Evolutionary conservation across 1,140 invertebrate genomes (phyloP).

Genomic region (Medauroidea extradentata): DNA sequence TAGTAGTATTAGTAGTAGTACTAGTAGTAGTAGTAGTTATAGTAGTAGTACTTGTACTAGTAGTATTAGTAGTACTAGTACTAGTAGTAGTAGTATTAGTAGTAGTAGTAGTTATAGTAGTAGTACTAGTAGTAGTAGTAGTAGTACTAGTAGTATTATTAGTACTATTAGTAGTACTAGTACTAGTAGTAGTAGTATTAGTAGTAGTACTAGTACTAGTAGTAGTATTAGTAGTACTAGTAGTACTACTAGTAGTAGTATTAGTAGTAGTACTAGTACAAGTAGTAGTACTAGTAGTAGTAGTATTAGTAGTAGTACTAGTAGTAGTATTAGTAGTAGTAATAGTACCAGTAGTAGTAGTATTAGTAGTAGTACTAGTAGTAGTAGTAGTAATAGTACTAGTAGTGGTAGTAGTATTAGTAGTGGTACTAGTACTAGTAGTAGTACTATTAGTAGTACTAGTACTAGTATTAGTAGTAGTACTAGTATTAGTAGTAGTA

Average conservation of each 20-base stretch:
- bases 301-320: too few relatives aligned
- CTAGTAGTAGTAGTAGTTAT: neutral
- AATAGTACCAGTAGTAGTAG: too few relatives aligned
- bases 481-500: too few relatives aligned
- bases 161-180: neutral
- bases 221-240: conserved; percentile 1
- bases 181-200: neutral
- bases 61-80: neutral
- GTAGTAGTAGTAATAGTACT: too few relatives aligned
- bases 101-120: neutral
- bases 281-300: too few relatives aligned
- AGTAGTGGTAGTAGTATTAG: too few relatives aligned
- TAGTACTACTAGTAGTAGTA: neutral
- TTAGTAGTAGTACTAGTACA: conserved; percentile 1
- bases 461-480: too few relatives aligned
- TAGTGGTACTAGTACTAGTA: too few relatives aligned
- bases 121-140: neutral
- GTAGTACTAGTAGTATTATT: neutral
- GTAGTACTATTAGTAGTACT: too few relatives aligned
- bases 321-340: too few relatives aligned
- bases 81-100: neutral
- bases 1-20: conserved; percentile 1
- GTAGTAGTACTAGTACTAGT: neutral
- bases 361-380: too few relatives aligned
- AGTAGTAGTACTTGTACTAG: conserved; percentile 2